These are phyloP conservation scores for Carlito syrichta DNA, from an alignment of 2,113 vertebrate species.

Conservation along the genomic window DNA sequence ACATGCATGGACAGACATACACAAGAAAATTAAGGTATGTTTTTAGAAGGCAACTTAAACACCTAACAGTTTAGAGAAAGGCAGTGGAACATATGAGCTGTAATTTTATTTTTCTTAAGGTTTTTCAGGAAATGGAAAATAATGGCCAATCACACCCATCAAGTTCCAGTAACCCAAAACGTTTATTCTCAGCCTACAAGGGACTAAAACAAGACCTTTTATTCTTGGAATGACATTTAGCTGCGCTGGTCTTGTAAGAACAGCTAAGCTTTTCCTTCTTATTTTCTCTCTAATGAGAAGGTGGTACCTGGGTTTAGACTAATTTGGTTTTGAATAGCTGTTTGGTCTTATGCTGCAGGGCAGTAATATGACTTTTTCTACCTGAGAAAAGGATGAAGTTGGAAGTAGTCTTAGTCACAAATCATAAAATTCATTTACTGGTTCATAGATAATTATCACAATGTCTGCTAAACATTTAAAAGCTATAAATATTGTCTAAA, in stretches of 20 bases:
- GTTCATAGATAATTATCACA: conserved; percentile 53
- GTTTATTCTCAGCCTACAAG: conserved; percentile 36
- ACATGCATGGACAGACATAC: neutral
- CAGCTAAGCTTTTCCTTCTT: conserved; percentile 30
- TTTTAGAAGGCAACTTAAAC: conserved; percentile 57
- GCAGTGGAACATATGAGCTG: conserved; percentile 52
- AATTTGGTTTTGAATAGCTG: neutral
- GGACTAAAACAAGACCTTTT: conserved; percentile 44
- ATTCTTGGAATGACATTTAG: conserved; percentile 19
- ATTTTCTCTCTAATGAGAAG: conserved; percentile 41
- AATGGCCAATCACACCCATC: conserved; percentile 67
- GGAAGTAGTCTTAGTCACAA: conserved; percentile 23
- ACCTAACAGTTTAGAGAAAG: conserved; percentile 50
- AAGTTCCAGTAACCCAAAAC: conserved; percentile 65
- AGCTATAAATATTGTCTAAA: conserved; percentile 10
- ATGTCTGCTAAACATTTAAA: conserved; percentile 12
- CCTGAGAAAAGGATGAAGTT: conserved; percentile 6
- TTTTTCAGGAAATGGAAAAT: conserved; percentile 69
- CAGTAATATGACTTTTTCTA: conserved; percentile 9
- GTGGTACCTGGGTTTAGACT: conserved; percentile 24
- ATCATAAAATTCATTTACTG: conserved; percentile 40
- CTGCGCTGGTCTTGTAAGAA: neutral
- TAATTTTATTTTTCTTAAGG: conserved; percentile 67
- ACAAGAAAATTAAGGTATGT: conserved; percentile 7
- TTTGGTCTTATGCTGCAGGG: neutral